Evolutionary conservation across 2,888 invertebrate species (phyloP).

Genomic region (Leucoptera coffeella): DNA sequence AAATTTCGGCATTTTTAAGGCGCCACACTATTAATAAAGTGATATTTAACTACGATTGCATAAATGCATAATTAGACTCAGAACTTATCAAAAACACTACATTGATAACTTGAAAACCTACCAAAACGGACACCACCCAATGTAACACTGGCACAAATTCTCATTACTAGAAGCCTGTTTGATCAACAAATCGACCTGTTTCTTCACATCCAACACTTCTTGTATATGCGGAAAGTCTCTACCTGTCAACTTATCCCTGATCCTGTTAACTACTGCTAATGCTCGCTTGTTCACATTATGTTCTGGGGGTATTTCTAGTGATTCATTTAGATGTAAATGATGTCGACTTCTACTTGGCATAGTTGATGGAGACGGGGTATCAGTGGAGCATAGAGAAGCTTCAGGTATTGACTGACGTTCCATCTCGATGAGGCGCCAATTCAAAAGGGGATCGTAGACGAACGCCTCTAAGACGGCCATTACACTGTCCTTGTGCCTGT

Average conservation of each 20-base stretch:
- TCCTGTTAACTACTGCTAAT: constrained; percentile 82
- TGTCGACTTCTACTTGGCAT: constrained; percentile 32
- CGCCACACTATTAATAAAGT: too few relatives aligned
- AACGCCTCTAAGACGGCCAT: constrained; percentile 99
- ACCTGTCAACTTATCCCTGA: constrained; percentile 91
- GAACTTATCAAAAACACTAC: too few relatives aligned
- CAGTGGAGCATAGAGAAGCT: constrained; percentile 28
- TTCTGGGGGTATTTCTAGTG: constrained; percentile 58
- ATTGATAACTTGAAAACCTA: too few relatives aligned
- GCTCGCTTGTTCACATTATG: constrained; percentile 86
- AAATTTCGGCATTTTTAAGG: too few relatives aligned
- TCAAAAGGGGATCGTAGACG: constrained; percentile 96
- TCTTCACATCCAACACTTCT: constrained; percentile 71
- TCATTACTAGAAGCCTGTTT: constrained; percentile 96
- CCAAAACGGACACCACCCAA: constrained; percentile 93
- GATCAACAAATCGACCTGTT: constrained; percentile 91
- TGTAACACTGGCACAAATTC: constrained; percentile 98
- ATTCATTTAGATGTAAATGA: constrained; percentile 25
- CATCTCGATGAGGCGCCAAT: constrained; percentile 91
- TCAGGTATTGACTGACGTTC: constrained; percentile 31
- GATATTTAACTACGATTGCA: too few relatives aligned
- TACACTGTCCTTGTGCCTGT: constrained; percentile 93
- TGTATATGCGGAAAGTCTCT: constrained; percentile 76
- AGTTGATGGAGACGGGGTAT: constrained; percentile 30
- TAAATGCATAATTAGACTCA: too few relatives aligned